These are phyloP conservation scores for Himantopus leucocephalus DNA, from an alignment of 2,113 vertebrate genomes.

Conservation along the genomic window DNA sequence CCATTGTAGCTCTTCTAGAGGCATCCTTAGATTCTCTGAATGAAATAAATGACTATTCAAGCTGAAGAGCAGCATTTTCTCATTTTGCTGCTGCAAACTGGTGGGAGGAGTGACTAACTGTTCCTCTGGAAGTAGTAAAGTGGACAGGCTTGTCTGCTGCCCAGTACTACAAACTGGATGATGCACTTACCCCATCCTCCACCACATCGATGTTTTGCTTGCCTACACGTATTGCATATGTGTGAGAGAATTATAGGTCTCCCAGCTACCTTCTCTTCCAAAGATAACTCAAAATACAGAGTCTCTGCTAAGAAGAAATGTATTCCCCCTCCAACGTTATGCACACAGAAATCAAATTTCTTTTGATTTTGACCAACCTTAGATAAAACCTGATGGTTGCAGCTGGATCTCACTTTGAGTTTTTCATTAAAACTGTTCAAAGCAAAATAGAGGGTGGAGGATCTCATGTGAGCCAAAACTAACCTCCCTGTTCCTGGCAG, in stretches of 20 bases:
- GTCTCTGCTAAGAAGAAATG: neutral
- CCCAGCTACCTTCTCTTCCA: neutral
- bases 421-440: slow-evolving; percentile 54
- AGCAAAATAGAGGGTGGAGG: slow-evolving; percentile 50
- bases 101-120: neutral
- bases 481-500: slow-evolving; percentile 45
- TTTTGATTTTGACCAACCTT: neutral
- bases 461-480: slow-evolving; percentile 48
- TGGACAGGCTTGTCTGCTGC: neutral
- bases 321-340: neutral
- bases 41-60: neutral
- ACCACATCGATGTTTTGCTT: neutral
- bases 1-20: neutral
- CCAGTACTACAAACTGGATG: neutral
- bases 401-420: slow-evolving; percentile 17
- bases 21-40: neutral
- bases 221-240: neutral
- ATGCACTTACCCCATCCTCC: neutral
- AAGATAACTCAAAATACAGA: neutral
- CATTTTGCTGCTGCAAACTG: neutral
- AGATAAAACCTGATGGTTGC: slow-evolving; percentile 4
- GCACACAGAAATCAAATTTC: neutral
- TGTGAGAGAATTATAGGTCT: neutral
- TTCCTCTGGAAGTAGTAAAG: neutral
- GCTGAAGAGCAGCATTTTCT: neutral